Conservation (phyloP, 2,888 invertebrate species). For the Ormia ochracea region DNA sequence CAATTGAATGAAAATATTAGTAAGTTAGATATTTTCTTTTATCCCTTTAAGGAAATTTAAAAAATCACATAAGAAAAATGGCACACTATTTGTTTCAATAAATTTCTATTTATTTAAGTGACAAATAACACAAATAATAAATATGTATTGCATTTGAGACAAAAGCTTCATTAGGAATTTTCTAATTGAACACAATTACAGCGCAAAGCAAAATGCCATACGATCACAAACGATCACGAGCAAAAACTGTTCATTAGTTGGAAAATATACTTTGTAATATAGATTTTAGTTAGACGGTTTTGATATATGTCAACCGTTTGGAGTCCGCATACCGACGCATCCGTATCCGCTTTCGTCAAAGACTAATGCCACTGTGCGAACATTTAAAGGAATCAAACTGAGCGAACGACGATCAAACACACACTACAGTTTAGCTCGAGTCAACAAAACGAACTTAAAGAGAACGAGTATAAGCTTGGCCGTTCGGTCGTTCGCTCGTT, state of each 20-base stretch:
- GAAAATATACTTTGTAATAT: constrained; percentile 2
- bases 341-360: constrained; percentile 63
- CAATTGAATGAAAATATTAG: neutral
- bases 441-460: constrained; percentile 41
- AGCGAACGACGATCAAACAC: constrained; percentile 51
- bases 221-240: neutral
- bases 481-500: constrained; percentile 27
- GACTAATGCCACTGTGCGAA: constrained; percentile 55
- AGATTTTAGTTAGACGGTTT: constrained; percentile 30
- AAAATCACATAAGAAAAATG: constrained; percentile 19
- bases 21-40: neutral
- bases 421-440: constrained; percentile 43
- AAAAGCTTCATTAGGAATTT: constrained; percentile 18
- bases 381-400: constrained; percentile 47
- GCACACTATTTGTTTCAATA: constrained; percentile 10
- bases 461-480: constrained; percentile 37
- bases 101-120: constrained; percentile 30
- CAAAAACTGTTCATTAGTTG: neutral
- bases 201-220: neutral
- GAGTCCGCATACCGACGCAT: constrained; percentile 49
- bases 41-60: constrained; percentile 16
- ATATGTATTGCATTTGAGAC: neutral
- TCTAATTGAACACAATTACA: constrained; percentile 23
- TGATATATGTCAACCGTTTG: constrained; percentile 49
- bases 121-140: constrained; percentile 19